phyloP scores from a whole-genome alignment of 2,888 invertebrate species.

The Strigamia maritima region DNA sequence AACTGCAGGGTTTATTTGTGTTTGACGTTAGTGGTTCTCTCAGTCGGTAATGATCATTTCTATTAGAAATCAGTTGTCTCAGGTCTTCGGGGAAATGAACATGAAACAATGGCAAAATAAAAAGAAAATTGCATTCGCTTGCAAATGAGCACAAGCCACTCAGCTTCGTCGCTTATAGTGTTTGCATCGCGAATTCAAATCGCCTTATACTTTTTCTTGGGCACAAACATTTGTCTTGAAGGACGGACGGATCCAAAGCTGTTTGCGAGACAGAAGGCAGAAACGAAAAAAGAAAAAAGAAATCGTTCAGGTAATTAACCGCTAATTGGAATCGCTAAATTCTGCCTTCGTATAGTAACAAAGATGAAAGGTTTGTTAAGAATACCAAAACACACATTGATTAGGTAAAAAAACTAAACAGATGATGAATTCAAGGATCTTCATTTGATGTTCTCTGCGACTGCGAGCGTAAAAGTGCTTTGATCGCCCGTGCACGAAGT shows the following conservation, averaged over 20 bases:
- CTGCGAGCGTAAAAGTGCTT: slow-evolving; percentile 50
- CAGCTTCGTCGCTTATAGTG: slow-evolving; percentile 26
- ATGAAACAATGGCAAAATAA: slow-evolving; percentile 28
- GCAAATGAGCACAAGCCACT: slow-evolving; percentile 30
- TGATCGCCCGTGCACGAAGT: slow-evolving; percentile 53
- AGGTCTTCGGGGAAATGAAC: slow-evolving; percentile 21
- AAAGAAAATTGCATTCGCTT: slow-evolving; percentile 34
- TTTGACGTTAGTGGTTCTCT: slow-evolving; percentile 9
- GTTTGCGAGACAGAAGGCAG: neutral
- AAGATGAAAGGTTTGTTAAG: neutral
- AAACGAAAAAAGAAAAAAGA: neutral
- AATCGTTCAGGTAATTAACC: slow-evolving; percentile 28
- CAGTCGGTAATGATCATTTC: slow-evolving; percentile 17
- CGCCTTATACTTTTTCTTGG: slow-evolving; percentile 13
- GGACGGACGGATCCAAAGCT: neutral
- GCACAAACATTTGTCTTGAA: slow-evolving; percentile 21
- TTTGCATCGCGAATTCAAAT: slow-evolving; percentile 30
- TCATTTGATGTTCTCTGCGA: slow-evolving; percentile 43
- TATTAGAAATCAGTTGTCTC: slow-evolving; percentile 19
- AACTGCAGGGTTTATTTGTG: slow-evolving; percentile 1
- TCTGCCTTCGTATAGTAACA: neutral
- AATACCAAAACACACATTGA: neutral
- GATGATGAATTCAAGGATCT: neutral
- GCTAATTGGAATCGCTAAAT: slow-evolving; percentile 21
- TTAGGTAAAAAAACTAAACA: neutral